Evolutionary conservation across 92 coral and sea anemone genomes (phyloP).

Genomic region (Epizoanthus illoricatus): DNA sequence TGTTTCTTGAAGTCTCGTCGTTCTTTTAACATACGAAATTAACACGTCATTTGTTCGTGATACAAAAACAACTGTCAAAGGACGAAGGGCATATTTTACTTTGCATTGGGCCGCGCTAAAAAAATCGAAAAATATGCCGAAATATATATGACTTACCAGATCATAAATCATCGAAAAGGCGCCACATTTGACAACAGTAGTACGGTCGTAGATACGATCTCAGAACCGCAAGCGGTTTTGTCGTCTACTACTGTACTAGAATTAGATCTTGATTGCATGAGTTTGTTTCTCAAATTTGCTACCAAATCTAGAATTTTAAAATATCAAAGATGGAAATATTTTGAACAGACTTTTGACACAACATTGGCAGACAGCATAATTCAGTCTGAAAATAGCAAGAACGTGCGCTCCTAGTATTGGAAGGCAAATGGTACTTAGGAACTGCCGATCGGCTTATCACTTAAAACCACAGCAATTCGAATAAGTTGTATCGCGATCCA

Average conservation of each 20-base stretch:
- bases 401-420: no score
- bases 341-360: no score
- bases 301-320: not conserved
- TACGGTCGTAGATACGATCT: not conserved
- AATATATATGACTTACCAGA: not conserved
- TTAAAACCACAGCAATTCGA: no score
- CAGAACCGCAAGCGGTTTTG: not conserved
- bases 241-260: not conserved
- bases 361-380: no score
- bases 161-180: slow-evolving; percentile 22
- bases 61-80: not conserved
- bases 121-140: not conserved
- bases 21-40: no score
- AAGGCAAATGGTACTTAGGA: no score
- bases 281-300: not conserved
- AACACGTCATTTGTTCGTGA: no score
- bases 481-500: no score
- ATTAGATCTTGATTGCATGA: not conserved
- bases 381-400: no score
- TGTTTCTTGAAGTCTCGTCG: no score
- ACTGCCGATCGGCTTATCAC: no score
- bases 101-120: not conserved
- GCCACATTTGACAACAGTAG: not conserved
- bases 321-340: no score
- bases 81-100: not conserved